Percentiles rank a stretch among this genome's conserved stretches.
These are phyloP conservation scores for Cisticola juncidis DNA, from an alignment of 2,113 vertebrate species.

Conservation along the genomic window DNA sequence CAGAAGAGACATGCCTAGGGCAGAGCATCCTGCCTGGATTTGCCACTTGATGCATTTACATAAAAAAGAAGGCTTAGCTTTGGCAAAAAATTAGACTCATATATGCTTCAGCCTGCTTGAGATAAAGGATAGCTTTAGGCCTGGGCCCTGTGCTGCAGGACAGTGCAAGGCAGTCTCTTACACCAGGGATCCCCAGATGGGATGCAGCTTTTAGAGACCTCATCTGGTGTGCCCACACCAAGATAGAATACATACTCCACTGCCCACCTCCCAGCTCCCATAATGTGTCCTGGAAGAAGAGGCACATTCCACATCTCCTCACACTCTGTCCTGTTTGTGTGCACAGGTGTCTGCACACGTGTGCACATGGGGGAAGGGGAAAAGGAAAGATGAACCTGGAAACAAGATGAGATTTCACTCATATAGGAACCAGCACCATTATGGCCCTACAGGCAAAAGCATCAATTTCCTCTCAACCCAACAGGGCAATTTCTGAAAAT, in stretches of 20 bases:
- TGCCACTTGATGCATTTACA: background rate
- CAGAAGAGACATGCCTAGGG: background rate
- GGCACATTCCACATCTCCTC: background rate
- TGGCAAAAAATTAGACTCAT: background rate
- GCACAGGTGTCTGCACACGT: rapidly evolving
- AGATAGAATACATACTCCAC: rapidly evolving
- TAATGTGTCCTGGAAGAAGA: background rate
- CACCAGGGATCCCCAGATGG: background rate
- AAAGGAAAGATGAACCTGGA: background rate
- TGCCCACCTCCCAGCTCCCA: background rate
- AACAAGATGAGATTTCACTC: background rate
- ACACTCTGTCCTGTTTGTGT: rapidly evolving
- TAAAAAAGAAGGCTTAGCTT: background rate
- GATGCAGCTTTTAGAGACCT: background rate
- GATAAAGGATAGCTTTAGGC: background rate
- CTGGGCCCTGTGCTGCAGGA: background rate
- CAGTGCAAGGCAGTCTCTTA: background rate
- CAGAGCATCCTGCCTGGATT: background rate
- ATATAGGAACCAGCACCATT: background rate
- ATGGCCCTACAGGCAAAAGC: background rate
- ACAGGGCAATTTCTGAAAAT: background rate
- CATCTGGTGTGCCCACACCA: background rate
- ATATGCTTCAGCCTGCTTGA: background rate
- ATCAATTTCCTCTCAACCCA: background rate
- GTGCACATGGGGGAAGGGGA: background rate